phyloP scores from a whole-genome alignment of 2,888 invertebrate species.

The Drosophila macrospina region DNA sequence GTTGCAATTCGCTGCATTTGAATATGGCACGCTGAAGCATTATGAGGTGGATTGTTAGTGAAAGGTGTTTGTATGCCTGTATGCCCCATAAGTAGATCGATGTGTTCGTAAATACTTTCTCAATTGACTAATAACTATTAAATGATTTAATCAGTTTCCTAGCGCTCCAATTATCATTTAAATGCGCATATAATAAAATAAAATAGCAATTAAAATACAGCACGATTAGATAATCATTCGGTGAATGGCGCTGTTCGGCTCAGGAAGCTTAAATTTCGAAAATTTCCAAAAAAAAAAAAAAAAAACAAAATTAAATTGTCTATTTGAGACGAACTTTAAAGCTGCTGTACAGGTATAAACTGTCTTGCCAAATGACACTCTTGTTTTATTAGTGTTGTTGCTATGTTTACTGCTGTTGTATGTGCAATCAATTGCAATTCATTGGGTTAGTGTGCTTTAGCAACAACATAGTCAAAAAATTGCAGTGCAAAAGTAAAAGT shows the following conservation, averaged over 20 bases:
- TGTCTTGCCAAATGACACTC: constrained; percentile 24
- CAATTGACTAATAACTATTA: constrained; percentile 13
- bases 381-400: constrained; percentile 8
- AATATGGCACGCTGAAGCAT: constrained; percentile 1
- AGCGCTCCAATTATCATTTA: constrained; percentile 46
- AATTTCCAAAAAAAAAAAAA: constrained; percentile 20
- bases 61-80: constrained; percentile 35
- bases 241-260: constrained; percentile 47
- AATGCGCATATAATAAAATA: constrained; percentile 34
- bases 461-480: constrained; percentile 28
- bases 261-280: constrained; percentile 46
- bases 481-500: constrained; percentile 70
- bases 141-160: constrained; percentile 33
- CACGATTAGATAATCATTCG: constrained; percentile 57
- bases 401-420: constrained; percentile 1
- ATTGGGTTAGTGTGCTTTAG: constrained; percentile 60
- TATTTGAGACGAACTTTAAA: constrained; percentile 36
- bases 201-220: constrained; percentile 51
- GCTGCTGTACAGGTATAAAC: constrained; percentile 17
- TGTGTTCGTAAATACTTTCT: constrained; percentile 25
- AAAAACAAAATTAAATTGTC: constrained; percentile 28
- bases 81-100: too few relatives aligned
- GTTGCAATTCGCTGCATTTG: constrained; percentile 33
- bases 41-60: constrained; percentile 27
- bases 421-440: constrained; percentile 40